Conservation (phyloP, 1,140 invertebrate genomes). For the Pogonognathellus flavescens region DNA sequence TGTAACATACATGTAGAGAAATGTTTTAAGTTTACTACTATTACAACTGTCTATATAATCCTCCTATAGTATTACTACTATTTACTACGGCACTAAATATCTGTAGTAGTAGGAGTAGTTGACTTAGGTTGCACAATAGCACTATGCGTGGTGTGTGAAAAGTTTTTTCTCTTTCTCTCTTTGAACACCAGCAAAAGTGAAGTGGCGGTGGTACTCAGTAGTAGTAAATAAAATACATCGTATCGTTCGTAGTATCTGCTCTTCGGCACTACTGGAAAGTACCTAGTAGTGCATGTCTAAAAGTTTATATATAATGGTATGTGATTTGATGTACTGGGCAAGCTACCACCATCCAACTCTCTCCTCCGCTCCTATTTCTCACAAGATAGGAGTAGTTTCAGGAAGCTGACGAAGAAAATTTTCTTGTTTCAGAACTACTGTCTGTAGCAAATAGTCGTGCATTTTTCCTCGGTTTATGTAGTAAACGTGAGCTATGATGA, state of each 20-base stretch:
- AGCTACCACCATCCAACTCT: not conserved
- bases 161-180: slow-evolving; percentile 17
- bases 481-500: slow-evolving; percentile 45
- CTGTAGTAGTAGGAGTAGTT: too few relatives aligned
- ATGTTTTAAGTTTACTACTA: too few relatives aligned
- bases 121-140: not conserved
- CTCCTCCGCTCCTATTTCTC: not conserved
- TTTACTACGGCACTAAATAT: too few relatives aligned
- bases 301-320: slow-evolving; percentile 35
- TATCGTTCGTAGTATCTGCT: not conserved
- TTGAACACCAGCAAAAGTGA: not conserved
- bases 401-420: slow-evolving; percentile 32
- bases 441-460: slow-evolving; percentile 27
- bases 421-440: slow-evolving; percentile 12
- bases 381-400: slow-evolving; percentile 9
- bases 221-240: slow-evolving; percentile 23
- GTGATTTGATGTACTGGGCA: slow-evolving; percentile 16
- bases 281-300: slow-evolving; percentile 35
- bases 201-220: slow-evolving; percentile 5
- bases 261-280: not conserved
- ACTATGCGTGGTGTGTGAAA: not conserved
- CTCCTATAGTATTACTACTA: too few relatives aligned
- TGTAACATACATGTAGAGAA: too few relatives aligned
- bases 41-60: too few relatives aligned
- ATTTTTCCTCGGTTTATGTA: slow-evolving; percentile 33